phyloP scores from a whole-genome alignment of 30 jellyfish, hydroid and myxozoan genomes.

The Turritopsis rubra region DNA sequence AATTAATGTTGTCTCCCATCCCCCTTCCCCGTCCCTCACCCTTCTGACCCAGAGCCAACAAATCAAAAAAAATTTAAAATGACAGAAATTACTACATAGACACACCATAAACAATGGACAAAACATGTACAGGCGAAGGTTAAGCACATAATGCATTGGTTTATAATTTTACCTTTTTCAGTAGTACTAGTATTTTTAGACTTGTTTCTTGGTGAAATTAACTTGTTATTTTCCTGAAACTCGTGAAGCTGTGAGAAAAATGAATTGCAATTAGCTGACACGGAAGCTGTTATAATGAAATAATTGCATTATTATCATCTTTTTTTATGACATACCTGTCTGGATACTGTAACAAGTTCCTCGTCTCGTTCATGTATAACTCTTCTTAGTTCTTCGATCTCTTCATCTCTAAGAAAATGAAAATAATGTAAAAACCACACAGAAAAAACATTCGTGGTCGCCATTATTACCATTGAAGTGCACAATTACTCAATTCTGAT shows the following conservation, averaged over 20 bases:
- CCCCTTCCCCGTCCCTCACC: too few relatives aligned
- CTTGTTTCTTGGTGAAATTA: constrained; percentile 29
- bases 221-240: constrained; percentile 55
- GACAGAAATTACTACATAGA: too few relatives aligned
- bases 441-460: too few relatives aligned
- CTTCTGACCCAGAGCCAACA: too few relatives aligned
- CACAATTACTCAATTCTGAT: too few relatives aligned
- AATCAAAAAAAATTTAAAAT: too few relatives aligned
- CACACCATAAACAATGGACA: too few relatives aligned
- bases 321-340: constrained; percentile 13
- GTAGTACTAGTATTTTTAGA: not conserved
- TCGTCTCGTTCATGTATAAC: constrained; percentile 51
- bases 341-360: constrained; percentile 33
- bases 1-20: too few relatives aligned
- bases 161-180: constrained; percentile 15
- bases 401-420: constrained; percentile 53
- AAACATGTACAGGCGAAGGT: too few relatives aligned
- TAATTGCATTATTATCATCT: not conserved
- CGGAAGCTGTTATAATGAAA: not conserved
- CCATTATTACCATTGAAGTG: too few relatives aligned
- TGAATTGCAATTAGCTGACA: not conserved
- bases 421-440: too few relatives aligned
- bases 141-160: too few relatives aligned
- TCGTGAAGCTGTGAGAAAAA: constrained; percentile 36
- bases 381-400: constrained; percentile 54